phyloP scores from a whole-genome alignment of 2,113 vertebrate genomes.

The Paradoxurus hermaphroditus region DNA sequence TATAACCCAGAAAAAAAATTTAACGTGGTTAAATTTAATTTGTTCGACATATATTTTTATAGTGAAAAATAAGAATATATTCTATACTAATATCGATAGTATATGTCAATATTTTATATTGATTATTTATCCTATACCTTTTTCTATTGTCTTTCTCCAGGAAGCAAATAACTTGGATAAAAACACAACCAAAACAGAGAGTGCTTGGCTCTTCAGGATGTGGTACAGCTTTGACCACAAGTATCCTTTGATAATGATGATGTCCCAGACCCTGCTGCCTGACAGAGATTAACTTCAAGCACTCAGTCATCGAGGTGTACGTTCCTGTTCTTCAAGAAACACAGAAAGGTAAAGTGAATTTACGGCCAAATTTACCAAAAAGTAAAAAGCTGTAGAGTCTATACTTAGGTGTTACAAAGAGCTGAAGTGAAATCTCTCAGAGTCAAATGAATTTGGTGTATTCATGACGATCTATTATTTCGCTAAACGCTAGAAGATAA shows the following conservation, averaged over 20 bases:
- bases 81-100: neutral
- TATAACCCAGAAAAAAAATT: neutral
- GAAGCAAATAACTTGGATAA: constrained; percentile 71
- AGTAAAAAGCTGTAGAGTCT: neutral
- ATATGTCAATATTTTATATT: neutral
- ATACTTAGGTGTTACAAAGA: neutral
- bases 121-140: constrained; percentile 49
- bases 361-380: neutral
- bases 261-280: neutral
- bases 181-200: constrained; percentile 82
- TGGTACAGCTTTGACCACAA: constrained; percentile 91
- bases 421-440: neutral
- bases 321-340: neutral
- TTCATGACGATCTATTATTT: neutral
- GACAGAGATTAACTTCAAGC: neutral
- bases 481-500: neutral
- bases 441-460: neutral
- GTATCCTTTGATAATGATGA: constrained; percentile 86
- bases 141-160: constrained; percentile 75
- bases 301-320: neutral
- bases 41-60: constrained; percentile 57
- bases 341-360: constrained; percentile 53
- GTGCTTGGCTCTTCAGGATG: constrained; percentile 83
- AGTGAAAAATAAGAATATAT: neutral
- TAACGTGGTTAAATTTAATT: constrained; percentile 48